A percentile compares a stretch with the other conserved stretches of the same genome.
phyloP scores from a whole-genome alignment of 2,797 vertebrate genomes.

The Myotis findleyi region DNA sequence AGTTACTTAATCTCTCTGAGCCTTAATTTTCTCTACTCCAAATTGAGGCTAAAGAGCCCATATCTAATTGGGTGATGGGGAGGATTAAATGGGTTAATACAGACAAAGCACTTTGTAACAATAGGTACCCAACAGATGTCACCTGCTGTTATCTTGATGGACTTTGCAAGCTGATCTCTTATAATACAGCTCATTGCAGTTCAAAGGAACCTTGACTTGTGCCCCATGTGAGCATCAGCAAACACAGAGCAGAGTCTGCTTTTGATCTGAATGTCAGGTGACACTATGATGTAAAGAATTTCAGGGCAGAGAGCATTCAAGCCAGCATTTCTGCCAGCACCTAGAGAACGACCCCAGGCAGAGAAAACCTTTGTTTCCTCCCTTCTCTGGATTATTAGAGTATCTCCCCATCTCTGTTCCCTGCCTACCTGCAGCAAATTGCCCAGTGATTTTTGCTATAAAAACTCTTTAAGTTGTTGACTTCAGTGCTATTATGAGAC shows the following conservation, averaged over 20 bases:
- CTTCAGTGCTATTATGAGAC: neutral
- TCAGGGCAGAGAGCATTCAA: neutral
- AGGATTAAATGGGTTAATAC: neutral
- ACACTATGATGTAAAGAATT: neutral
- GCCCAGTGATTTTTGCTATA: neutral
- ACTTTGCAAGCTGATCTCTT: neutral
- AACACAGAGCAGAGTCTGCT: neutral
- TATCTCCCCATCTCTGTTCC: neutral
- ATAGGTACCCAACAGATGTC: neutral
- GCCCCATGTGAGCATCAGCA: neutral
- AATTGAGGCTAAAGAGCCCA: neutral
- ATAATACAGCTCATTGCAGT: neutral
- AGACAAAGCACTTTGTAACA: neutral
- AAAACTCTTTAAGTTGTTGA: neutral
- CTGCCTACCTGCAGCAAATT: neutral
- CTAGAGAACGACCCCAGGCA: neutral
- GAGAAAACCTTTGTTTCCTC: neutral
- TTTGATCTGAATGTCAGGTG: conserved; percentile 36
- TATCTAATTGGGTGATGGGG: neutral
- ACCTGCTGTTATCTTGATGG: neutral
- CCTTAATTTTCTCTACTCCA: neutral
- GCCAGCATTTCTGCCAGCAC: neutral
- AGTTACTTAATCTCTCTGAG: neutral
- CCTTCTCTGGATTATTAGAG: neutral
- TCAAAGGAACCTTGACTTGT: neutral